These are phyloP conservation scores for Nothobranchius kuhntae DNA, from an alignment of 2,113 vertebrate species.

Conservation along the genomic window DNA sequence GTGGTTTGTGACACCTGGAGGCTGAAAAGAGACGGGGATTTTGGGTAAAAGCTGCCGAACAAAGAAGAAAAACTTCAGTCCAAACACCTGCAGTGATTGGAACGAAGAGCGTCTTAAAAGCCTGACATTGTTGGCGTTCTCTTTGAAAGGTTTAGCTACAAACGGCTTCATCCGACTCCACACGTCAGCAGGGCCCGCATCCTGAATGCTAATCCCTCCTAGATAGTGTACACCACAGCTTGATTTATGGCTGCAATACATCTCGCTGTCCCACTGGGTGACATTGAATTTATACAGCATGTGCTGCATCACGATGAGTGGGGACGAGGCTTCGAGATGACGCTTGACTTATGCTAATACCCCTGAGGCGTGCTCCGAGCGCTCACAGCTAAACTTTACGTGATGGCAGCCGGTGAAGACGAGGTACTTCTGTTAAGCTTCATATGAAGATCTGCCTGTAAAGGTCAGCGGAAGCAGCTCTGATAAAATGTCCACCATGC, in stretches of 20 bases:
- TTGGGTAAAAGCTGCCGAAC: neutral
- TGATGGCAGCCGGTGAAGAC: constrained; percentile 21
- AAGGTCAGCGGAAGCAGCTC: constrained; percentile 9
- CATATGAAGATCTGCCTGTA: constrained; percentile 17
- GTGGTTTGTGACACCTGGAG: neutral
- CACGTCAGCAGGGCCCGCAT: constrained; percentile 17
- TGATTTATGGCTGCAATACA: constrained; percentile 68
- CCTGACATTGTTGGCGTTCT: neutral
- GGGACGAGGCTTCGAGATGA: constrained; percentile 2
- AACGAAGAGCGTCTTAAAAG: neutral
- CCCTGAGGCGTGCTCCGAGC: constrained; percentile 1
- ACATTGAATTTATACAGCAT: constrained; percentile 54
- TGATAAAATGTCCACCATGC: constrained; percentile 28
- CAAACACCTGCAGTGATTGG: neutral
- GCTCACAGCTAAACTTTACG: constrained; percentile 23
- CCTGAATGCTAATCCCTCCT: constrained; percentile 49
- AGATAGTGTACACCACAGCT: constrained; percentile 67
- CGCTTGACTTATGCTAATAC: constrained; percentile 34
- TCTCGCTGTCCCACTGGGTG: constrained; percentile 47
- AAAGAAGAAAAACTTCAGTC: neutral
- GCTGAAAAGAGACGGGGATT: neutral
- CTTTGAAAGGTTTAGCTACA: neutral
- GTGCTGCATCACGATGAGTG: constrained; percentile 23
- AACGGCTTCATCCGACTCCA: neutral
- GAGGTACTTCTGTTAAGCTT: neutral